Conservation (phyloP, 2,797 vertebrate species). For the Oceanodroma leucorhoa region DNA sequence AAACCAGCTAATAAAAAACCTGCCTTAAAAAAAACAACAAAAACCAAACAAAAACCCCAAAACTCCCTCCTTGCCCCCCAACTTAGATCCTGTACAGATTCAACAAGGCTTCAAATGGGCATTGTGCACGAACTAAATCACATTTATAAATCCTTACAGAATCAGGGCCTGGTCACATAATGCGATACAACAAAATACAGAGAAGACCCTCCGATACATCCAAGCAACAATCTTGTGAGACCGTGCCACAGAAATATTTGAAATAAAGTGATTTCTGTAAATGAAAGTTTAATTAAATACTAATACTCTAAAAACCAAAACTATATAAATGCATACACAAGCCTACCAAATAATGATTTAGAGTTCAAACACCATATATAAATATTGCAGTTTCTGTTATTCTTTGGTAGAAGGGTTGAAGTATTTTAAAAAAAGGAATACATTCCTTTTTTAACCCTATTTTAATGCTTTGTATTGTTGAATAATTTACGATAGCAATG, state of each 20-base stretch:
- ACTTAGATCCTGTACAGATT: neutral
- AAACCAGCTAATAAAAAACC: neutral
- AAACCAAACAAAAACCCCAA: neutral
- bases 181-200: neutral
- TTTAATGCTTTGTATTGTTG: neutral
- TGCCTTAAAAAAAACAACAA: neutral
- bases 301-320: neutral
- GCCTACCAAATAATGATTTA: neutral
- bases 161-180: neutral
- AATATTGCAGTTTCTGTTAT: neutral
- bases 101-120: neutral
- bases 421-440: neutral
- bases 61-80: neutral
- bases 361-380: neutral
- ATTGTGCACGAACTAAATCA: neutral
- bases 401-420: neutral
- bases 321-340: neutral
- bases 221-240: neutral
- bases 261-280: neutral
- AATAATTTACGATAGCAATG: neutral
- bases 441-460: neutral
- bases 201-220: neutral
- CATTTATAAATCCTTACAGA: neutral
- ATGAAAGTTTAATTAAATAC: neutral
- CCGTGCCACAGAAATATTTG: neutral